phyloP scores from a whole-genome alignment of 2,797 vertebrate species.

The Halcyon smyrnensis region DNA sequence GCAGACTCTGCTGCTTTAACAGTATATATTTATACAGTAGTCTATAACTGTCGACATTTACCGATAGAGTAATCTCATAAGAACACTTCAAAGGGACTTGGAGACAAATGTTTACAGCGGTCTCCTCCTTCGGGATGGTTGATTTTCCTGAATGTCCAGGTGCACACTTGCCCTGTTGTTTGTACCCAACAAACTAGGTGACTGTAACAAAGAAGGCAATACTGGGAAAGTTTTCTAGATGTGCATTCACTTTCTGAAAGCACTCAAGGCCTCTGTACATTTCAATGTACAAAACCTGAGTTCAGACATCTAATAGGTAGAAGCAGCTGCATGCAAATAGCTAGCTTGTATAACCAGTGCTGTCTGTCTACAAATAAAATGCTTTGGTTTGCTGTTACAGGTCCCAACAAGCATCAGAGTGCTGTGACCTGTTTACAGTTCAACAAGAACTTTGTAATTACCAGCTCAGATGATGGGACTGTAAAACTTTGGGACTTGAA shows the following conservation, averaged over 20 bases:
- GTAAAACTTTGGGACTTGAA: slow-evolving; percentile 99
- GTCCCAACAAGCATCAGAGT: slow-evolving; percentile 99
- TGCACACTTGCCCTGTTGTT: neutral
- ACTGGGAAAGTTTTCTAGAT: neutral
- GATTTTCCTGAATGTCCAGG: neutral
- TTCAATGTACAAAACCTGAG: neutral
- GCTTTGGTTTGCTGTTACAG: slow-evolving; percentile 76
- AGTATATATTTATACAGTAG: neutral
- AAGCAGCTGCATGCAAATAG: neutral
- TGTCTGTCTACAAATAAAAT: slow-evolving; percentile 3
- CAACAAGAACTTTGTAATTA: slow-evolving; percentile 99
- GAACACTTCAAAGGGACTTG: neutral
- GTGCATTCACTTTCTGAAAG: neutral
- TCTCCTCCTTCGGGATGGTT: neutral
- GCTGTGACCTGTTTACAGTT: slow-evolving; percentile 99
- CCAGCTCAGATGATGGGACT: slow-evolving; percentile 99
- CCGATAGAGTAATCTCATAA: neutral
- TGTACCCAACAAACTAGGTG: accelerated
- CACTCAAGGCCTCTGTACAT: neutral
- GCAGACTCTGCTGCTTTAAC: neutral
- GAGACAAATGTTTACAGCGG: accelerated
- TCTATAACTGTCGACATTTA: neutral
- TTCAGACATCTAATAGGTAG: neutral
- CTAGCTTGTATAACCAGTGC: neutral
- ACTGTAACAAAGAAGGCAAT: neutral